Evolutionary conservation across 2,113 vertebrate species (phyloP).

Genomic region (Ceuthmochares aereus): DNA sequence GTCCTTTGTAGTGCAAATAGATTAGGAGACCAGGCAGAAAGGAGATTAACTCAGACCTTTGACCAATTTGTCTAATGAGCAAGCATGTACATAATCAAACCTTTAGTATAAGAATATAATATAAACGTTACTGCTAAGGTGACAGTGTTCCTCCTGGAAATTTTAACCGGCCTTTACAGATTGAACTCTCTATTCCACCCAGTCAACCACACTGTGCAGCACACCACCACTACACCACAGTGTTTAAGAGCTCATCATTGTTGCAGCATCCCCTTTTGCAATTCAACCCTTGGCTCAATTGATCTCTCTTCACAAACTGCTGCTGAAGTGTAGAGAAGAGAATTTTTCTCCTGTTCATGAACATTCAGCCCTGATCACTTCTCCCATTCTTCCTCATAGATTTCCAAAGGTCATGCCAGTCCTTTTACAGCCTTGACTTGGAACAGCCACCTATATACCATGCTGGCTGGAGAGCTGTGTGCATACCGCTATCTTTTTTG

Average conservation of each 20-base stretch:
- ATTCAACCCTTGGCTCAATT: neutral
- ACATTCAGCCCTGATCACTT: neutral
- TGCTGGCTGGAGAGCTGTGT: fast-evolving
- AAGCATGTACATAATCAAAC: neutral
- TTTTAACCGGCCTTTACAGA: neutral
- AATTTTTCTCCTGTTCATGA: neutral
- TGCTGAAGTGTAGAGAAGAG: neutral
- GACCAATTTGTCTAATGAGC: neutral
- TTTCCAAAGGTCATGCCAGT: neutral
- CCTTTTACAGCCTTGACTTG: constrained; percentile 2
- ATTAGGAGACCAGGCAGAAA: neutral
- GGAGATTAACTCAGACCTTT: neutral
- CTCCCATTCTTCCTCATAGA: neutral
- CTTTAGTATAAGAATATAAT: neutral
- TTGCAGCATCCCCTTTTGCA: neutral
- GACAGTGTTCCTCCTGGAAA: neutral
- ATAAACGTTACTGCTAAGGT: neutral
- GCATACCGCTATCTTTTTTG: neutral
- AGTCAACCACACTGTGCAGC: neutral
- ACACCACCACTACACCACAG: neutral
- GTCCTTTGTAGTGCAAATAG: neutral
- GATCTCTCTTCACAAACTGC: neutral
- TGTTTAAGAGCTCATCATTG: neutral
- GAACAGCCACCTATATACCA: neutral
- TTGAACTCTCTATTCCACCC: neutral